Evolutionary conservation across 2,888 invertebrate species (phyloP).

Genomic region (Eupeodes luniger): DNA sequence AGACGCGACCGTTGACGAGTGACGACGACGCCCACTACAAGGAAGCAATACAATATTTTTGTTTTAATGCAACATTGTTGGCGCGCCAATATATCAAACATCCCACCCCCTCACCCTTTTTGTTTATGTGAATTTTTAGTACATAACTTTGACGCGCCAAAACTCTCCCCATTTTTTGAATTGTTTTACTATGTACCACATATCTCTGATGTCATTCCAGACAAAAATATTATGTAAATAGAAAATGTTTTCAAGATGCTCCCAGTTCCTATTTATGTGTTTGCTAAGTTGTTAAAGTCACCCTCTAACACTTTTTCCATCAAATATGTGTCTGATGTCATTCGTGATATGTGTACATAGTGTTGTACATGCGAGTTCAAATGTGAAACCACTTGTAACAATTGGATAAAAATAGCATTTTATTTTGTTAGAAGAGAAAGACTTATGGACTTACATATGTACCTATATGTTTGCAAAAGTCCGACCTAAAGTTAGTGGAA

Average conservation of each 20-base stretch:
- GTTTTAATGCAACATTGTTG: not conserved
- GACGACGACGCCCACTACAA: not conserved
- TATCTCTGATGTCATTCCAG: constrained; percentile 32
- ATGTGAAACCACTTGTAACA: constrained; percentile 12
- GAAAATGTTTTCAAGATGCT: constrained; percentile 7
- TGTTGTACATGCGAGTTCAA: not conserved
- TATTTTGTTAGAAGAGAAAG: no score
- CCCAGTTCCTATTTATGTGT: not conserved
- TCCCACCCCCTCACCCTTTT: not conserved
- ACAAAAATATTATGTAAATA: constrained; percentile 26
- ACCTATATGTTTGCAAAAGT: not conserved
- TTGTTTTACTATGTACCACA: not conserved
- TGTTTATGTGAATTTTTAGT: not conserved
- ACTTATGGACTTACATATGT: no score
- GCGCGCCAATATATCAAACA: not conserved
- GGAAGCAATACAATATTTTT: not conserved
- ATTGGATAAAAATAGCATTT: not conserved
- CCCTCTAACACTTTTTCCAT: not conserved
- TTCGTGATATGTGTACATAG: not conserved
- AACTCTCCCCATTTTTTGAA: not conserved
- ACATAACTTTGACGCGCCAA: not conserved
- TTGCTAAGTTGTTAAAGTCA: not conserved
- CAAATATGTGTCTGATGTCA: constrained; percentile 37
- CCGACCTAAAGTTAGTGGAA: no score
- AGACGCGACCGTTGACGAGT: no score